These are phyloP conservation scores for Nipponia nippon DNA, from an alignment of 2,113 vertebrate species.

Conservation along the genomic window DNA sequence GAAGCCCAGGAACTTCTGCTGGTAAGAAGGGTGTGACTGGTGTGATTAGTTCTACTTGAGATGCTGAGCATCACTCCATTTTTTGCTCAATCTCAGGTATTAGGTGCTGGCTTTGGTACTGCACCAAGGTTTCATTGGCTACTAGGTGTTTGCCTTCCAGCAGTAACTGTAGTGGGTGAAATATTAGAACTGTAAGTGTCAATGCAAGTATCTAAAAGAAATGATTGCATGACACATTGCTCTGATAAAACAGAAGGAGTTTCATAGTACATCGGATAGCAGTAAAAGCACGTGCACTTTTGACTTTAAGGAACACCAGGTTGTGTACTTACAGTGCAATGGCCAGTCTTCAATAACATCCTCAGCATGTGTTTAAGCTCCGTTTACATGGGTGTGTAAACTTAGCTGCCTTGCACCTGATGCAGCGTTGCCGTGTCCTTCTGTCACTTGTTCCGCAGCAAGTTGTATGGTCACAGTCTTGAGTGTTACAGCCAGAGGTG, in stretches of 20 bases:
- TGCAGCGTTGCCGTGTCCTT: fast-evolving
- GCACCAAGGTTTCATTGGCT: background rate
- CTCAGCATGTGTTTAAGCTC: background rate
- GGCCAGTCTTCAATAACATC: background rate
- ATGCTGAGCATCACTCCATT: background rate
- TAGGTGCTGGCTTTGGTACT: background rate
- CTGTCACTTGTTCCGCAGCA: background rate
- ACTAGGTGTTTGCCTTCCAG: background rate
- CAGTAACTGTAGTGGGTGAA: background rate
- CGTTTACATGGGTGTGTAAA: background rate
- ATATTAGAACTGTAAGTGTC: background rate
- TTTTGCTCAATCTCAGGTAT: background rate
- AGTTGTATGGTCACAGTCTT: background rate
- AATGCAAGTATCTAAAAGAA: background rate
- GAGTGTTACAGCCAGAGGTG: background rate
- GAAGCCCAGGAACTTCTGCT: background rate
- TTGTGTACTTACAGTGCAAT: background rate
- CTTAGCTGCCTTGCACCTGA: background rate
- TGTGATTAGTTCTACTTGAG: background rate
- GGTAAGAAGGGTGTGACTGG: background rate
- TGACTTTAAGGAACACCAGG: background rate
- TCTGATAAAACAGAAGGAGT: background rate
- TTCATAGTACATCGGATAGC: background rate
- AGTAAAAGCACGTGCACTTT: background rate
- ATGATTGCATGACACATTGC: background rate